Conservation (phyloP, 2,113 vertebrate species). For the Eptesicus fuscus region DNA sequence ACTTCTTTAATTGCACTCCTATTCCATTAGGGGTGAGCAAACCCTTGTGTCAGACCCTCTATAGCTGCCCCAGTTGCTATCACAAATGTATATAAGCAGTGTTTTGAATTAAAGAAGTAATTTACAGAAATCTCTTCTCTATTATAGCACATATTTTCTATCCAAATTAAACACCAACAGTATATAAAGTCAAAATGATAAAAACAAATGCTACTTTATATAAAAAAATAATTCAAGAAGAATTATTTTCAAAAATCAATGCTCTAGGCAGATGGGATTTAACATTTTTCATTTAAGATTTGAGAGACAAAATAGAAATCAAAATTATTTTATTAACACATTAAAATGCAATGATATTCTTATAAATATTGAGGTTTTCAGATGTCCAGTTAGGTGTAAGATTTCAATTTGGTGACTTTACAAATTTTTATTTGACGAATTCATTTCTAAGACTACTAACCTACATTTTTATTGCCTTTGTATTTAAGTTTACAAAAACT, state of each 20-base stretch:
- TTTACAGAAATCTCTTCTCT: not conserved
- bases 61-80: not conserved
- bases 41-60: not conserved
- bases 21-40: not conserved
- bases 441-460: not conserved
- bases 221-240: slow-evolving; percentile 13
- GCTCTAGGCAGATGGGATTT: not conserved
- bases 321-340: not conserved
- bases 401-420: slow-evolving; percentile 18
- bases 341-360: not conserved
- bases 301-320: not conserved
- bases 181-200: not conserved
- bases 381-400: not conserved
- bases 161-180: not conserved
- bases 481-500: not conserved
- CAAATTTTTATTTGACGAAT: not conserved
- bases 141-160: not conserved
- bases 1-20: not conserved
- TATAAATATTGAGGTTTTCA: not conserved
- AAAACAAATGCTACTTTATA: not conserved
- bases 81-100: not conserved
- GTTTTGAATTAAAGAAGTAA: slow-evolving; percentile 15
- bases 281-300: slow-evolving; percentile 23
- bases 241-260: not conserved
- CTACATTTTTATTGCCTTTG: not conserved